Base-by-base conservation (phyloP, 2,113 vertebrate genomes). In the Neogobius melanostomus region DNA sequence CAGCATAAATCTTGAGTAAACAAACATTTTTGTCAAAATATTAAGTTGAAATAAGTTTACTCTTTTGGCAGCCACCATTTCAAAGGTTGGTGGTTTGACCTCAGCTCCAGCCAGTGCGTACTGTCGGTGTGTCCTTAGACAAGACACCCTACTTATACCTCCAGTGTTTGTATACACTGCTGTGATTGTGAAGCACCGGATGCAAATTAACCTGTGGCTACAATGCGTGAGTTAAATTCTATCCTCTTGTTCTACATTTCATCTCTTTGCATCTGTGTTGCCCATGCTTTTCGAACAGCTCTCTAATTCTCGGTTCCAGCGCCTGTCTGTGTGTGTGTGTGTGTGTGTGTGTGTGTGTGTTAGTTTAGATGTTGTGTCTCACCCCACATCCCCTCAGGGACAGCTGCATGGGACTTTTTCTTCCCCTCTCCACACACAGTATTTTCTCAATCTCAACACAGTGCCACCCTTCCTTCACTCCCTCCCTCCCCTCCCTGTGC, bases 351-450 rank as follows among this genome's bases (percentile, higher is more conserved):
- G 21, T 21, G 21, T 77, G 77, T 67, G 71, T 81, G 74, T 75
- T 78, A 63, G 81, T 81, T 81, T 72, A 69, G 74, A 81, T 83
- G 79, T 78, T 84, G 76, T 75, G 82, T 87, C 83, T 83, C 67
- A 79, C 77, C 84, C 80, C 49, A 72, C 69, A 68, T 77, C 77
- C 77, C 74, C 68, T 12, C 10, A 50, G 68, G 65, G 73, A 57
- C 69, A 15, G 7, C 69, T 72, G 28, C 28, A 36, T 36, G 28
- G 60, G 74, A 44, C 45, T 76, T 69, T 62, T 17, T 62, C 50
- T 70, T 57, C n/a, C 49, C 70, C 46, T 49, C 48, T 67, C 59
- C 77, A 69, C 69, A 75, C 64, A 61, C 15, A 9, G 28, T 7
- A 21, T 11, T 6, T 63, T 54, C 43, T 81, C 56, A 65, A 9